phyloP scores from a whole-genome alignment of 1,140 invertebrate genomes.

The Apolygus lucorum region DNA sequence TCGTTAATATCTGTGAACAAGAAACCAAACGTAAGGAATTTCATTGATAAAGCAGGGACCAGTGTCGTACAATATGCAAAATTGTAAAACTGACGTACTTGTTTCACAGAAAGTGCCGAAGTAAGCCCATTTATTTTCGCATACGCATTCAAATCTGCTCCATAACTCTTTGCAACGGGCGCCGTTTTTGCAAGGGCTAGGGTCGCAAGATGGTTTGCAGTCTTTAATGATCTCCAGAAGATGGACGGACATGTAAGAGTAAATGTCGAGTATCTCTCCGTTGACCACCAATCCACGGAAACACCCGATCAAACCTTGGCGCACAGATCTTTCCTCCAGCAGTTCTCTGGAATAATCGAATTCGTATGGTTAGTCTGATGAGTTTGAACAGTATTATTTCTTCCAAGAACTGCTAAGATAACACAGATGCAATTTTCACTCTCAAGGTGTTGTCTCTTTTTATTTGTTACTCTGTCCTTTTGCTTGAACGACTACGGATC shows the following conservation, averaged over 20 bases:
- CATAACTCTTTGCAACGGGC: slow-evolving; percentile 84
- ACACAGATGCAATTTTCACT: too few relatives aligned
- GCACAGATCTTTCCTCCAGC: slow-evolving; percentile 63
- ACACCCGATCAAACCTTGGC: slow-evolving; percentile 84
- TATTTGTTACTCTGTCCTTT: too few relatives aligned
- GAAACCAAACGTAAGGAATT: slow-evolving; percentile 29
- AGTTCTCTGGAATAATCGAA: slow-evolving; percentile 66
- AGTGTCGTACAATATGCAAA: too few relatives aligned
- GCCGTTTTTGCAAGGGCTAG: slow-evolving; percentile 85
- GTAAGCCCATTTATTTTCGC: slow-evolving; percentile 84
- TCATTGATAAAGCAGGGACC: background rate
- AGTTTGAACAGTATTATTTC: too few relatives aligned
- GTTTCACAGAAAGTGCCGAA: slow-evolving; percentile 79
- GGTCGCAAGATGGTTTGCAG: slow-evolving; percentile 86
- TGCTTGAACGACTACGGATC: too few relatives aligned
- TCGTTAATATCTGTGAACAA: slow-evolving; percentile 71
- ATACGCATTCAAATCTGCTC: slow-evolving; percentile 84
- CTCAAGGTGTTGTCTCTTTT: too few relatives aligned
- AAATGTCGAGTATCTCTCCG: slow-evolving; percentile 80
- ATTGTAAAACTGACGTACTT: slow-evolving; percentile 53
- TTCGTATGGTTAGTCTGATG: too few relatives aligned
- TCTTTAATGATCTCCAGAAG: slow-evolving; percentile 82
- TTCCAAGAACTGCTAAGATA: too few relatives aligned
- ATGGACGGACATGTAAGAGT: slow-evolving; percentile 87
- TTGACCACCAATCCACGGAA: slow-evolving; percentile 86